Evolutionary conservation across 2,888 invertebrate species (phyloP).

Genomic region (Callyntrura guangdongensis): DNA sequence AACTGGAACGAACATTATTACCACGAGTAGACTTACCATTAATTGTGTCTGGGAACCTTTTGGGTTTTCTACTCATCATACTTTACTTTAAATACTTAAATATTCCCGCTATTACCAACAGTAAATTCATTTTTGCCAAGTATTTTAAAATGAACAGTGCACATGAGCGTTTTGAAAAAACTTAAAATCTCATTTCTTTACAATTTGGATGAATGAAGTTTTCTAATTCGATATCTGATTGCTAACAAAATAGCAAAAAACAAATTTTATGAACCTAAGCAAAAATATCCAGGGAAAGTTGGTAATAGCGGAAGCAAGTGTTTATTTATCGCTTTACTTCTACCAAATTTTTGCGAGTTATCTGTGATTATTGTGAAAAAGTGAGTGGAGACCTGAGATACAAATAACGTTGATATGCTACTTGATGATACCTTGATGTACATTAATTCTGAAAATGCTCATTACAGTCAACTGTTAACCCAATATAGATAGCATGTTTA

Average conservation of each 20-base stretch:
- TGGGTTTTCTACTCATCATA: no score
- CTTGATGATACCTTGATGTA: background rate
- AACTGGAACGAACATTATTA: no score
- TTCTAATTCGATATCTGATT: background rate
- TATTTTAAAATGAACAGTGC: no score
- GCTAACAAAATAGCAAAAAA: background rate
- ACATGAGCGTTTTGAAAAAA: background rate
- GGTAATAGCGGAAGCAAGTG: no score
- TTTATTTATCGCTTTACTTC: no score
- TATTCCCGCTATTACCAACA: background rate
- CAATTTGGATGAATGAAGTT: background rate
- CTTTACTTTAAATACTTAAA: no score
- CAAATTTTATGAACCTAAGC: background rate
- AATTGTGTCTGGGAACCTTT: no score
- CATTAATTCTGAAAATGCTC: conserved; percentile 37
- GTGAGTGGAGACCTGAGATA: background rate
- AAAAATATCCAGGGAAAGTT: background rate
- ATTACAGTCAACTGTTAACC: background rate
- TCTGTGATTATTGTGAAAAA: conserved; percentile 46
- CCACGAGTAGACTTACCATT: no score
- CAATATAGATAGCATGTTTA: background rate
- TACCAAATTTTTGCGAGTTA: background rate
- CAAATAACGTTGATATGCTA: background rate
- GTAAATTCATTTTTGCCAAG: background rate
- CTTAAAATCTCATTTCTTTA: background rate